Conservation (phyloP, 2,888 invertebrate genomes). For the Harpalus rufipes region DNA sequence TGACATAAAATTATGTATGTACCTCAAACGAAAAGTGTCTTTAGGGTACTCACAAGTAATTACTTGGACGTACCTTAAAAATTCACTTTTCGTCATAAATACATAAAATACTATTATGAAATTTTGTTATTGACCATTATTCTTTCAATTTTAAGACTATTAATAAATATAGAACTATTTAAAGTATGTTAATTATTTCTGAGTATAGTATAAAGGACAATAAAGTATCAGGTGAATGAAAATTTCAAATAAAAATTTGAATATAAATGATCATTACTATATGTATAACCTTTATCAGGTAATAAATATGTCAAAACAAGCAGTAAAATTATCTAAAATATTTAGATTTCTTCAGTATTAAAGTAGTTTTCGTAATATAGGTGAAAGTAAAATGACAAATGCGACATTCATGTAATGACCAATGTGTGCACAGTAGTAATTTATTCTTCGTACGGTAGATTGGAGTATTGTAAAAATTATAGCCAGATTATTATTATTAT, state of each 20-base stretch:
- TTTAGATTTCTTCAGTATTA: not conserved
- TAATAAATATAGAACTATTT: not conserved
- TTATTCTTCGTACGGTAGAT: slow-evolving; percentile 25
- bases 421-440: slow-evolving; percentile 29
- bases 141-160: not conserved
- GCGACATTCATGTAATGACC: slow-evolving; percentile 21
- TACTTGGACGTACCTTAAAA: too few species aligned
- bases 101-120: too few species aligned
- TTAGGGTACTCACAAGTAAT: too few species aligned
- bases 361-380: not conserved
- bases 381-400: slow-evolving; percentile 7
- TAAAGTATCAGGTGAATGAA: not conserved
- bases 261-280: not conserved
- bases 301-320: not conserved
- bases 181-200: not conserved
- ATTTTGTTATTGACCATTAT: not conserved
- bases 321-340: not conserved
- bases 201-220: not conserved
- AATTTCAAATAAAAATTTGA: not conserved
- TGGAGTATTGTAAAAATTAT: slow-evolving; percentile 40
- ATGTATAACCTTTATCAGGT: slow-evolving; percentile 3
- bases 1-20: too few species aligned
- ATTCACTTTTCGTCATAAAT: too few species aligned
- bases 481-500: slow-evolving; percentile 36
- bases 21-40: too few species aligned